These are phyloP conservation scores for Halcyon malimbica DNA, from an alignment of 2,113 vertebrate species.

Conservation along the genomic window DNA sequence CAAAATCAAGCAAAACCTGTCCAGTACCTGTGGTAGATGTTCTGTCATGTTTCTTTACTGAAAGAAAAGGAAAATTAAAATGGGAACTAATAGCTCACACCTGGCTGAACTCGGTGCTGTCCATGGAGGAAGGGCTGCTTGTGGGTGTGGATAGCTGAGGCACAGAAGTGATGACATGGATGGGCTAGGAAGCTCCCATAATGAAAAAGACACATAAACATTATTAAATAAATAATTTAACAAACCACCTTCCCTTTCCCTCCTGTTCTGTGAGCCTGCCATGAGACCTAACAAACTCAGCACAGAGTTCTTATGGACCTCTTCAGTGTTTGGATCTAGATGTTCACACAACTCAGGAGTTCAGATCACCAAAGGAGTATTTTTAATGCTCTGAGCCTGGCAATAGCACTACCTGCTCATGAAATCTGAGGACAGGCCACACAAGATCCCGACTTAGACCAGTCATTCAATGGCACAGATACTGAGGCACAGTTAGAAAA, in stretches of 20 bases:
- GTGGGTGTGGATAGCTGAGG: background rate
- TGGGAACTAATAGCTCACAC: background rate
- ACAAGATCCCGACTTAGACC: background rate
- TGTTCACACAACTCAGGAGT: background rate
- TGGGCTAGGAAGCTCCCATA: background rate
- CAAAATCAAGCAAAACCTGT: background rate
- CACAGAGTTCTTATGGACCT: background rate
- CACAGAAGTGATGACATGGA: background rate
- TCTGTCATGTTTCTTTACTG: background rate
- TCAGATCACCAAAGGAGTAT: background rate
- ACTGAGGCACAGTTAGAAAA: background rate
- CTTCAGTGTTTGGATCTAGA: background rate
- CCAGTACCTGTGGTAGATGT: background rate
- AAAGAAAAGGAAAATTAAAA: background rate
- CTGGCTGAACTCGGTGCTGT: background rate
- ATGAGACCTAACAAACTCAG: background rate
- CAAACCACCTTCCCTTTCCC: background rate
- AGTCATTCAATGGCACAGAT: background rate
- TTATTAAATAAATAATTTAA: background rate
- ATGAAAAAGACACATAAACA: background rate
- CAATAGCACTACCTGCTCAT: background rate
- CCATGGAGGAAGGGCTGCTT: background rate
- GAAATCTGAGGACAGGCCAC: background rate
- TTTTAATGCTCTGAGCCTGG: background rate
- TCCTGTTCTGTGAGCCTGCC: background rate